Evolutionary conservation across 2,797 vertebrate genomes (phyloP).

Genomic region (Myotis findleyi): DNA sequence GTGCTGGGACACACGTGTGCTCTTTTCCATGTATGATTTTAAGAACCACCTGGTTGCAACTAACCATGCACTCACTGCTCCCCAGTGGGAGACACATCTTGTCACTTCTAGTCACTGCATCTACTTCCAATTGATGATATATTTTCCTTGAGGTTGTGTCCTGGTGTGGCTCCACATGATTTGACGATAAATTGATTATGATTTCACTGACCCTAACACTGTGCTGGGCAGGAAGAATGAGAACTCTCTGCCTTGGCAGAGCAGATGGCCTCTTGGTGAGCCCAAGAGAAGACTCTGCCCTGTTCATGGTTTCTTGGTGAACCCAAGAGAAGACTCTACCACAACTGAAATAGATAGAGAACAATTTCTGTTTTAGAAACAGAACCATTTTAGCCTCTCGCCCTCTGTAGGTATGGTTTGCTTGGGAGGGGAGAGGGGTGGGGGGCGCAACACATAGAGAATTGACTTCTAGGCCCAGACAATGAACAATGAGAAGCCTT

Average conservation of each 20-base stretch:
- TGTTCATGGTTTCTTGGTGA: neutral
- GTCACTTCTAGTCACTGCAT: neutral
- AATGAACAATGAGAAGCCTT: neutral
- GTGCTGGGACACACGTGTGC: neutral
- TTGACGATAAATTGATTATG: neutral
- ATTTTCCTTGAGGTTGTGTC: neutral
- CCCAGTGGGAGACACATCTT: neutral
- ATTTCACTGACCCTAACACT: neutral
- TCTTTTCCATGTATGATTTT: neutral
- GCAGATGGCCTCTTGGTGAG: neutral
- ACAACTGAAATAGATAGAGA: neutral
- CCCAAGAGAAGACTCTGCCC: neutral
- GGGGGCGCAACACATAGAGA: neutral
- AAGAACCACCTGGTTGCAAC: neutral
- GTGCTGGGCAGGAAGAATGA: neutral
- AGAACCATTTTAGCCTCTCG: neutral
- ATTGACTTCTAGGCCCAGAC: neutral
- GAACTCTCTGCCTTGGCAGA: neutral
- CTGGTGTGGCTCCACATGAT: neutral
- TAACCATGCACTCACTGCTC: neutral
- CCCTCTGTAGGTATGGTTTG: neutral
- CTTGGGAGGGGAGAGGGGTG: rapidly evolving
- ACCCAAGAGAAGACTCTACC: neutral
- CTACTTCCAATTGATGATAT: neutral
- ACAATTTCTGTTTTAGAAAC: neutral